phyloP scores from a whole-genome alignment of 64 coral and sea anemone species.

The Trachythela sp. region DNA sequence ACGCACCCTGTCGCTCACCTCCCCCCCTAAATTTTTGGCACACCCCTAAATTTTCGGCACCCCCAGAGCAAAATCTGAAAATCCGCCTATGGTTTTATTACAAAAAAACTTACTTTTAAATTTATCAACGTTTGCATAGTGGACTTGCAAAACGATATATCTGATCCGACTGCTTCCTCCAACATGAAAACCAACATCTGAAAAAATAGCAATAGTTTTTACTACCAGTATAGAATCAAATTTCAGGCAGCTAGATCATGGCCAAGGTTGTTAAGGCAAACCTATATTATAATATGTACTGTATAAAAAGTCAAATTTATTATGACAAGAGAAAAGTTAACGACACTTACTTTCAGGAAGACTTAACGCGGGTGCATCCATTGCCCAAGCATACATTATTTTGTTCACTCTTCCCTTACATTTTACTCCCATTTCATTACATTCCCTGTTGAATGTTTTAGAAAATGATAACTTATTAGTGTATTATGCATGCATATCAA shows the following conservation, averaged over 20 bases:
- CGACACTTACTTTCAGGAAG: slow-evolving; percentile 65
- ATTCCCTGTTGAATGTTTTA: slow-evolving; percentile 64
- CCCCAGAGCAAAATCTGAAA: no score
- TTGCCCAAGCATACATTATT: slow-evolving; percentile 96
- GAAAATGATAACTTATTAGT: not conserved
- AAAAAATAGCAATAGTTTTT: not conserved
- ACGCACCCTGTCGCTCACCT: no score
- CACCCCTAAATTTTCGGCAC: no score
- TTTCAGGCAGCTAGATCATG: no score
- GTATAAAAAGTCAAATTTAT: no score
- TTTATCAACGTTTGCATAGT: slow-evolving; percentile 92
- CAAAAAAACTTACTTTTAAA: slow-evolving; percentile 71
- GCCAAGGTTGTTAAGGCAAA: no score
- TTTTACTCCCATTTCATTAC: slow-evolving; percentile 88
- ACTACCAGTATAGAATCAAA: no score
- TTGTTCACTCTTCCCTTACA: slow-evolving; percentile 52
- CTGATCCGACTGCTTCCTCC: slow-evolving; percentile 49
- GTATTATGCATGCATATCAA: not conserved
- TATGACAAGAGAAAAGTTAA: no score
- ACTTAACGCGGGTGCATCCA: slow-evolving; percentile 70
- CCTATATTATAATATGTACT: no score
- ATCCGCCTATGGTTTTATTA: no score
- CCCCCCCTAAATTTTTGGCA: no score
- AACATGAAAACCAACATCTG: slow-evolving; percentile 91
- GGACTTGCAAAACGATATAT: slow-evolving; percentile 93